phyloP scores from a whole-genome alignment of 1,140 invertebrate species.

The Phthorimaea operculella region DNA sequence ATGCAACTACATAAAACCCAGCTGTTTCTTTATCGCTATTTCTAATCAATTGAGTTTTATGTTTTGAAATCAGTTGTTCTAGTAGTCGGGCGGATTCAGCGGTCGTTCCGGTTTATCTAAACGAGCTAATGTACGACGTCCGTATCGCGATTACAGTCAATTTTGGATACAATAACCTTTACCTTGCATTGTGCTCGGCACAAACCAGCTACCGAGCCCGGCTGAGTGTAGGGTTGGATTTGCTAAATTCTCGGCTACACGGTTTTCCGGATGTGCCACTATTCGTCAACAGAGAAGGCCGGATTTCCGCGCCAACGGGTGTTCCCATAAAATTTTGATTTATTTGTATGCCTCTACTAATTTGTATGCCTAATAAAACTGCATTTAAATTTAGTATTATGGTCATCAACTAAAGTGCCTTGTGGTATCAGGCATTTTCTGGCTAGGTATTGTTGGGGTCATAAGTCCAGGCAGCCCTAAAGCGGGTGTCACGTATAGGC shows the following conservation, averaged over 20 bases:
- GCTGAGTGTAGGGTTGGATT: not conserved
- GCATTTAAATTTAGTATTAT: too few relatives aligned
- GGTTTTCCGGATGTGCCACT: not conserved
- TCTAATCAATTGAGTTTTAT: not conserved
- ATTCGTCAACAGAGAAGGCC: not conserved
- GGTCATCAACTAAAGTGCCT: too few relatives aligned
- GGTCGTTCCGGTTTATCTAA: conserved; percentile 21
- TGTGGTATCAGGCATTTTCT: too few relatives aligned
- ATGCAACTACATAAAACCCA: too few relatives aligned
- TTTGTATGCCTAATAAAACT: too few relatives aligned
- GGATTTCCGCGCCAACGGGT: too few relatives aligned
- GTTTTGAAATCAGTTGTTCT: not conserved
- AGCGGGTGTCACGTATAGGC: not conserved
- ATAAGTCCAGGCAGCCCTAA: not conserved
- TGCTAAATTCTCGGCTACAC: not conserved
- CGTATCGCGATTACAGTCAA: conserved; percentile 34
- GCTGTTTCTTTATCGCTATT: too few relatives aligned
- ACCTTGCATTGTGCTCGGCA: conserved; percentile 44
- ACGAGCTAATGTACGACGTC: conserved; percentile 29
- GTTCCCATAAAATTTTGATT: too few relatives aligned
- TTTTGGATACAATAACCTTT: conserved; percentile 54
- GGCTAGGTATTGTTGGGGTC: not conserved
- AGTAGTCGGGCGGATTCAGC: not conserved
- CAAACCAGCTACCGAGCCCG: conserved; percentile 7
- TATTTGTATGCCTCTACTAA: too few relatives aligned